Base-by-base conservation (phyloP, 2,113 vertebrate genomes). In the Paracanthobrama guichenoti region DNA sequence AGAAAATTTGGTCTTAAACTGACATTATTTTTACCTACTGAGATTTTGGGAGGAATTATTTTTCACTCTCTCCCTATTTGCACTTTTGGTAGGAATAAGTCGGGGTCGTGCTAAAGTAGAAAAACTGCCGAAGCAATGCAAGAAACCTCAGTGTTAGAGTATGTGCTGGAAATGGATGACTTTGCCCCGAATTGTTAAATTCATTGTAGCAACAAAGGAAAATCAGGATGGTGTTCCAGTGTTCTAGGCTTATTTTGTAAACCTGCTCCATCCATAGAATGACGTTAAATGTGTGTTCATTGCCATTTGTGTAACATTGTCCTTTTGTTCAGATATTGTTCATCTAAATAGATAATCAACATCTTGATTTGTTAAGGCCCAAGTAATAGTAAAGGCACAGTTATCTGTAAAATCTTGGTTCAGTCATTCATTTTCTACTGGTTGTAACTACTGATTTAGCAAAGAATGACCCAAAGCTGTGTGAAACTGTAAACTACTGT, bases 1-100 rank as follows among this genome's bases (percentile, higher is more conserved):
- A 64, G 2, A 42, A 11, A 11, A 92, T 91, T 90, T 93, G 90
- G 88, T 91, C 88, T 55, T 44, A n/a, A 91, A 92, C 90, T 90
- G 90, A 92, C 88, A 87, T 92, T 92, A 92, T 93, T 93, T 93
- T 87, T 93, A 79, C 60, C 46, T 72, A 35, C 28, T 57, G 79
- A 86, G 55, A 73, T 73, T 74, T 31, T 16, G 79, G 75, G 79
- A 86, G 22, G 24, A 44, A 46, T 20, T 31, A 22, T 74, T 85
- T 85, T 64, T 20, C 12, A 50, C 44, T 75, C 67, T 75, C 75
- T 53, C 13, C 5, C 6, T 44, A 28, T 86, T 84, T 88, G 86
- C 82, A 86, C 83, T 83, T 90, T 86, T 62, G 24, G 42, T 85
- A 60, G 50, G 46, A 73, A 71, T 59, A 50, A 55, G 8, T 59